Conservation (phyloP, 2,888 invertebrate species). For the Eupithecia pulchellata region DNA sequence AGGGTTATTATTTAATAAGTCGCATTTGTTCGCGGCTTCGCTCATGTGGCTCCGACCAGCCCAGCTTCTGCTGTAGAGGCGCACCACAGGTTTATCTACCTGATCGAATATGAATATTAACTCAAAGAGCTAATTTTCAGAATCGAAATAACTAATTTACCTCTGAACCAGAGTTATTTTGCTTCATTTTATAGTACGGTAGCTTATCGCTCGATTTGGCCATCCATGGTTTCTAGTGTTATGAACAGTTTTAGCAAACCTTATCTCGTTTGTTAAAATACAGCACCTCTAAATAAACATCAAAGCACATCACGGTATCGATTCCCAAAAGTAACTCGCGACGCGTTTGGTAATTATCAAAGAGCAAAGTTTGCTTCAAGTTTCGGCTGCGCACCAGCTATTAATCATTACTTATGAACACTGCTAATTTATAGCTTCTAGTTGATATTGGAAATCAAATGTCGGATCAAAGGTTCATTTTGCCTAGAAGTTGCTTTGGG, state of each 20-base stretch:
- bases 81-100: background rate
- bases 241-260: background rate
- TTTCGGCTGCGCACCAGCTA: slow-evolving; percentile 31
- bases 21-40: background rate
- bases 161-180: background rate
- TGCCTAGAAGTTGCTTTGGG: background rate
- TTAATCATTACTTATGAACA: slow-evolving; percentile 35
- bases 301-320: slow-evolving; percentile 17
- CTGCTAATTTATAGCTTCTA: slow-evolving; percentile 27
- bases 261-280: background rate
- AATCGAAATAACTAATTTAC: background rate
- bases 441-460: slow-evolving; percentile 32
- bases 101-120: background rate
- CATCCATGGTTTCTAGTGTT: background rate
- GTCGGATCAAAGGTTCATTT: slow-evolving; percentile 17
- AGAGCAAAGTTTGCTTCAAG: slow-evolving; percentile 29
- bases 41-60: background rate
- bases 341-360: slow-evolving; percentile 34
- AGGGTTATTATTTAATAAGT: background rate
- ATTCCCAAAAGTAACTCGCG: slow-evolving; percentile 26
- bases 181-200: background rate
- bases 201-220: no score
- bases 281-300: slow-evolving; percentile 1
- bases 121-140: background rate
- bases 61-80: background rate